Conservation (phyloP, 1,140 invertebrate genomes). For the Pentalonia nigronervosa region DNA sequence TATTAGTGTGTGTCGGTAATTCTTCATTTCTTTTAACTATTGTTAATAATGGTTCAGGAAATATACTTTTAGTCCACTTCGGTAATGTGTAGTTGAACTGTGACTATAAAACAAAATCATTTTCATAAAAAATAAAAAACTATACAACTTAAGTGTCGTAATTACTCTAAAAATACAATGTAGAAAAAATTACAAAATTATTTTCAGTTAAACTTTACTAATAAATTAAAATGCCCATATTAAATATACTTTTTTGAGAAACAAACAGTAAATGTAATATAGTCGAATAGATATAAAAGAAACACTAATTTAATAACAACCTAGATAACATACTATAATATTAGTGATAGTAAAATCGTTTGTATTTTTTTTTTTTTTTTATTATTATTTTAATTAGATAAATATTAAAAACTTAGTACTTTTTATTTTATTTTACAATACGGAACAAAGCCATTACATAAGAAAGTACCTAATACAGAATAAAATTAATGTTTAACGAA, state of each 20-base stretch:
- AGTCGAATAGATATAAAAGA: too few relatives aligned
- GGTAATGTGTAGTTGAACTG: constrained; percentile 12
- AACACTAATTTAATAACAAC: too few relatives aligned
- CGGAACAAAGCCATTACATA: too few relatives aligned
- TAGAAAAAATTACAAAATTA: not conserved
- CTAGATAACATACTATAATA: too few relatives aligned
- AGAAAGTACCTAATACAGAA: too few relatives aligned
- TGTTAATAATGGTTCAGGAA: not conserved
- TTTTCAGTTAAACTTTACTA: not conserved
- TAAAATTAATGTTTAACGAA: too few relatives aligned
- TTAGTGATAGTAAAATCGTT: too few relatives aligned
- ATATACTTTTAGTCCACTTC: constrained; percentile 6
- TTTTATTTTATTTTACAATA: too few relatives aligned
- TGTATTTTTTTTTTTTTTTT: too few relatives aligned
- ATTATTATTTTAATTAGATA: too few relatives aligned
- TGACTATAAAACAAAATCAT: not conserved
- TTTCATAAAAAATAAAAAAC: not conserved
- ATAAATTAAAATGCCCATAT: not conserved
- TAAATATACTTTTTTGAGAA: not conserved
- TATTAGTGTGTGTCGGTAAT: not conserved
- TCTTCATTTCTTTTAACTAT: not conserved
- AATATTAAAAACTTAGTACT: too few relatives aligned
- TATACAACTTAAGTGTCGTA: too few relatives aligned
- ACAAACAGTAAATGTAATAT: not conserved
- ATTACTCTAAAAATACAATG: not conserved